Percentiles rank a stretch among this genome's conserved stretches.
phyloP scores from a whole-genome alignment of 2,113 vertebrate genomes.

The Pongo pygmaeus region DNA sequence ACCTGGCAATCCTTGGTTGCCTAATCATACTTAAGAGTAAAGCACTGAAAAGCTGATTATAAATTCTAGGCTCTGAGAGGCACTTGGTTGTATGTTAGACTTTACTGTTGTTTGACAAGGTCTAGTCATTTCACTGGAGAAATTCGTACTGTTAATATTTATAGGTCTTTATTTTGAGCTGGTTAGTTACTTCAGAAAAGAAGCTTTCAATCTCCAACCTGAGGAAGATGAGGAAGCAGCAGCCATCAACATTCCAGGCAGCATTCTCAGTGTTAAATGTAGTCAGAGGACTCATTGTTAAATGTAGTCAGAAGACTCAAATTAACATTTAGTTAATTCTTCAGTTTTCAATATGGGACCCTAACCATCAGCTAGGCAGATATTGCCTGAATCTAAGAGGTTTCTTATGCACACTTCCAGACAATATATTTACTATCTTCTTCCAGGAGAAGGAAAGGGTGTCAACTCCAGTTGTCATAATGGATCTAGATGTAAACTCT shows the following conservation, averaged over 20 bases:
- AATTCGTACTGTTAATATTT: background rate
- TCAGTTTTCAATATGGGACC: background rate
- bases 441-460: background rate
- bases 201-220: background rate
- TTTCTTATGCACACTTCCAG: background rate
- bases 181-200: background rate
- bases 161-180: background rate
- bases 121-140: background rate
- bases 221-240: background rate
- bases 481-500: background rate
- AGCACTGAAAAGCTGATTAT: background rate
- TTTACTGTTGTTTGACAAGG: background rate
- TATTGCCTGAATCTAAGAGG: background rate
- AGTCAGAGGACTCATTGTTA: background rate
- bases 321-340: background rate
- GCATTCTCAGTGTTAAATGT: background rate
- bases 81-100: background rate
- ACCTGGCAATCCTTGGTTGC: background rate
- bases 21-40: background rate
- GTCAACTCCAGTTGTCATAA: background rate
- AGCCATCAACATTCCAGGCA: background rate
- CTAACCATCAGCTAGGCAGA: background rate
- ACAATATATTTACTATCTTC: background rate
- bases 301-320: background rate
- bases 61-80: background rate